phyloP scores from a whole-genome alignment of 2,888 invertebrate genomes.

The Philhelius pedissequus region DNA sequence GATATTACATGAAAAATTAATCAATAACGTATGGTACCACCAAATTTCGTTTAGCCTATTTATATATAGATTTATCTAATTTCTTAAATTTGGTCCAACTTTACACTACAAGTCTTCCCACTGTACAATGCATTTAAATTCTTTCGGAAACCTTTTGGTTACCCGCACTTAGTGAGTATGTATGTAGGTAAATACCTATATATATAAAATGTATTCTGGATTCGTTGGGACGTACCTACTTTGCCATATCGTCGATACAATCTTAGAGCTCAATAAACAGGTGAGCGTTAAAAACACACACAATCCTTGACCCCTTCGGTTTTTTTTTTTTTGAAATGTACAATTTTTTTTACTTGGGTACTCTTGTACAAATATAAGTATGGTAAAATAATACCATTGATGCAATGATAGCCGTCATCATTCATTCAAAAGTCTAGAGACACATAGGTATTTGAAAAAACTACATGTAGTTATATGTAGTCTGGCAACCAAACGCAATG shows the following conservation, averaged over 20 bases:
- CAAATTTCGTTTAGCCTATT: too few species aligned
- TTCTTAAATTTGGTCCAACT: not conserved
- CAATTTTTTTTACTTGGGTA: not conserved
- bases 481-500: too few species aligned
- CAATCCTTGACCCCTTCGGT: not conserved
- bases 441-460: not conserved
- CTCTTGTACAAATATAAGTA: not conserved
- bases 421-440: not conserved
- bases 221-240: slow-evolving; percentile 21
- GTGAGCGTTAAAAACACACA: slow-evolving; percentile 7
- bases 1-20: too few species aligned
- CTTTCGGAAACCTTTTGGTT: not conserved
- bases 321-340: not conserved
- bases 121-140: not conserved
- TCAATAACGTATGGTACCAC: too few species aligned
- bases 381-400: not conserved
- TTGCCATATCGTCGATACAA: not conserved
- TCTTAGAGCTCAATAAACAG: slow-evolving; percentile 9
- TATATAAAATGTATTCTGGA: not conserved
- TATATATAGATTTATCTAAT: not conserved
- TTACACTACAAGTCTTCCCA: not conserved
- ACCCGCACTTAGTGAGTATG: not conserved
- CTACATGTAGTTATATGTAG: too few species aligned
- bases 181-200: not conserved
- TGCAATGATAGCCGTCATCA: slow-evolving; percentile 11